A percentile compares a stretch with the other conserved stretches of the same genome.
Evolutionary conservation across 2,888 invertebrate species (phyloP).

Genomic region (Ormyrus rosae): DNA sequence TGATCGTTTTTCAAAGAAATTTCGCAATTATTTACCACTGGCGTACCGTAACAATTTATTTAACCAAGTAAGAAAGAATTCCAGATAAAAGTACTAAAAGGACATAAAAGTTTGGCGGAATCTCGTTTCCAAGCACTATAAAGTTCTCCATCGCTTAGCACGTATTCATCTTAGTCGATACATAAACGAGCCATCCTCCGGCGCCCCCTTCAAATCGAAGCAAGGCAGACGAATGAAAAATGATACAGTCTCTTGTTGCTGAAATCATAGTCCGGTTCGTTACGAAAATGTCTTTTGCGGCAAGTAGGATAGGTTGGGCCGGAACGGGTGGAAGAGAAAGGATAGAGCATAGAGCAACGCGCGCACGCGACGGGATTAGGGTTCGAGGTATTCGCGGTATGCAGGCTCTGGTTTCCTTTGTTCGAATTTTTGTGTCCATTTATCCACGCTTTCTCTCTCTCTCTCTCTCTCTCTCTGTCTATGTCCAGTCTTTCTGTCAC

Average conservation of each 20-base stretch:
- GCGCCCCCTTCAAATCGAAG: neutral
- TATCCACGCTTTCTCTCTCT: slow-evolving; percentile 60
- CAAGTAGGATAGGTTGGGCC: slow-evolving; percentile 27
- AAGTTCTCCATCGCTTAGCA: slow-evolving; percentile 1
- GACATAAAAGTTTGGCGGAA: neutral
- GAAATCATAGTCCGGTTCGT: slow-evolving; percentile 38
- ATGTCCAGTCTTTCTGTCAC: slow-evolving; percentile 60
- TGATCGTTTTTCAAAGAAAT: neutral
- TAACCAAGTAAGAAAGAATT: too few species aligned
- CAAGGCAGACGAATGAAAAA: slow-evolving; percentile 20
- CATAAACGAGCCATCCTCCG: neutral
- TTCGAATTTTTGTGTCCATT: slow-evolving; percentile 70
- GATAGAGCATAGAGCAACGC: slow-evolving; percentile 57
- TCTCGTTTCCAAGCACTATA: slow-evolving; percentile 20
- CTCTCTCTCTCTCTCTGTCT: slow-evolving; percentile 9
- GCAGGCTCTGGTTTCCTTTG: slow-evolving; percentile 65
- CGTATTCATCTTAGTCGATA: neutral
- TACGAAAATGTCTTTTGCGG: slow-evolving; percentile 57
- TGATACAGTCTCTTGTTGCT: slow-evolving; percentile 24
- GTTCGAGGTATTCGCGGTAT: slow-evolving; percentile 65
- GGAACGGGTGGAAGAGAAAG: slow-evolving; percentile 48
- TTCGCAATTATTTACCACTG: neutral
- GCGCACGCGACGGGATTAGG: slow-evolving; percentile 41
- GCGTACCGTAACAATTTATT: neutral
- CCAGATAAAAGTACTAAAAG: too few species aligned